Conservation (phyloP, 1,140 invertebrate species). For the Melipona quadrifasciata region DNA sequence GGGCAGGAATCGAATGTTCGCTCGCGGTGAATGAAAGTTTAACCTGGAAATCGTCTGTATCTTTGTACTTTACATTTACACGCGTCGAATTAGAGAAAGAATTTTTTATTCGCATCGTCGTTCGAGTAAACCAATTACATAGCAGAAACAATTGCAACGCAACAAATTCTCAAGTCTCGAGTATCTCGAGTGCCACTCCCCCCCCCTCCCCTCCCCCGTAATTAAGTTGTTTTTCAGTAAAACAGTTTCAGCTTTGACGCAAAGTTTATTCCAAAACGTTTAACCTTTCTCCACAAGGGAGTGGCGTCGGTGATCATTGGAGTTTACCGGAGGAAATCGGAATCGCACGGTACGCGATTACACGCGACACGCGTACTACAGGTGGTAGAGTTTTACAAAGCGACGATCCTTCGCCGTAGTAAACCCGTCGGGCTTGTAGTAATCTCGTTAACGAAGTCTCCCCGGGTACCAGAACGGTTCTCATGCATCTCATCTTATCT, state of each 20-base stretch:
- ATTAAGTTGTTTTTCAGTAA: background rate
- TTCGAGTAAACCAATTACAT: background rate
- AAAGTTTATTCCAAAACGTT: background rate
- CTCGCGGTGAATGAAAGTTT: no score
- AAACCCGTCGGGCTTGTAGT: conserved; percentile 41
- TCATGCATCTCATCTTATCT: conserved; percentile 67
- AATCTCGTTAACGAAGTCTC: conserved; percentile 60
- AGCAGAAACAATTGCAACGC: background rate
- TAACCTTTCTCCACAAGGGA: background rate
- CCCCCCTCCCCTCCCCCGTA: background rate
- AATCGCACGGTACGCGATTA: no score
- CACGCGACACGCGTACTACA: conserved; percentile 12
- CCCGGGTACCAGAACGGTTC: conserved; percentile 30
- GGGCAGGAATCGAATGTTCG: background rate
- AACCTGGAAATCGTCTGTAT: no score
- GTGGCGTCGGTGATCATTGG: background rate
- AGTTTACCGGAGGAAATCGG: background rate
- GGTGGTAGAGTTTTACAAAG: conserved; percentile 23
- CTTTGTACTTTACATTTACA: no score
- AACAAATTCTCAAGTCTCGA: background rate
- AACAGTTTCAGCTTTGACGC: background rate
- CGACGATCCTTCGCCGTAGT: background rate
- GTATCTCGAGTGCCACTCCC: background rate
- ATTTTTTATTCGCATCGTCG: no score
- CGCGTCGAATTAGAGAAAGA: no score